Evolutionary conservation across 2,797 vertebrate species (phyloP).

Genomic region (Microchirus variegatus): DNA sequence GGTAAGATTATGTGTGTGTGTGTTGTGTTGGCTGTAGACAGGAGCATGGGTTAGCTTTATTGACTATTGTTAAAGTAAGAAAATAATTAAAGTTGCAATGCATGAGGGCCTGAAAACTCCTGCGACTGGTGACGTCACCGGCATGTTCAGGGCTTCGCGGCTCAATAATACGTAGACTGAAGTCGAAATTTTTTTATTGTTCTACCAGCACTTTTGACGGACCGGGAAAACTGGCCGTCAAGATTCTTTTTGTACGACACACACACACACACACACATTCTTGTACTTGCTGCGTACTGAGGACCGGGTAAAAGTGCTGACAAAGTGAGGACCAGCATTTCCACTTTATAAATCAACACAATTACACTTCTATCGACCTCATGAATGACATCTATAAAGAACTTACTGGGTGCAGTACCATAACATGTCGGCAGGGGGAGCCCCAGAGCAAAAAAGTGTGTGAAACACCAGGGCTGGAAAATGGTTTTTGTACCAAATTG

Average conservation of each 20-base stretch:
- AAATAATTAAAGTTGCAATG: slow-evolving; percentile 31
- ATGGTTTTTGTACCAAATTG: too few species aligned
- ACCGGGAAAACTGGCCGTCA: slow-evolving; percentile 43
- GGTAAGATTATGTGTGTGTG: slow-evolving; percentile 16
- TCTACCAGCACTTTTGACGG: slow-evolving; percentile 73
- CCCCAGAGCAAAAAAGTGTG: too few species aligned
- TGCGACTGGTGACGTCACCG: slow-evolving; percentile 38
- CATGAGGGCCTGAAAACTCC: slow-evolving; percentile 26
- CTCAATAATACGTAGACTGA: slow-evolving; percentile 35
- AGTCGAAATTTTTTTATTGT: slow-evolving; percentile 42
- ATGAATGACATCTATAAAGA: too few species aligned
- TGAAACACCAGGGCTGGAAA: too few species aligned
- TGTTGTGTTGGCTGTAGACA: background rate
- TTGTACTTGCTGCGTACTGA: too few species aligned
- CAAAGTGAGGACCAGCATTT: too few species aligned
- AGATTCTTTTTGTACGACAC: slow-evolving; percentile 64
- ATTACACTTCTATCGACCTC: too few species aligned
- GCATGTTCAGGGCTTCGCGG: slow-evolving; percentile 51
- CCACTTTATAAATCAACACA: too few species aligned
- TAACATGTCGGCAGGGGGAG: too few species aligned
- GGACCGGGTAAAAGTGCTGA: too few species aligned
- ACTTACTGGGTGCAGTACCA: too few species aligned
- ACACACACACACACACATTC: slow-evolving; percentile 43
- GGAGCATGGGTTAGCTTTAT: slow-evolving; percentile 31
- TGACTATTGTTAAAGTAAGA: slow-evolving; percentile 26